Percentiles rank a stretch among this genome's conserved stretches.
These are phyloP conservation scores for Rhynchotus rufescens DNA, from an alignment of 2,797 vertebrate species.

Conservation along the genomic window DNA sequence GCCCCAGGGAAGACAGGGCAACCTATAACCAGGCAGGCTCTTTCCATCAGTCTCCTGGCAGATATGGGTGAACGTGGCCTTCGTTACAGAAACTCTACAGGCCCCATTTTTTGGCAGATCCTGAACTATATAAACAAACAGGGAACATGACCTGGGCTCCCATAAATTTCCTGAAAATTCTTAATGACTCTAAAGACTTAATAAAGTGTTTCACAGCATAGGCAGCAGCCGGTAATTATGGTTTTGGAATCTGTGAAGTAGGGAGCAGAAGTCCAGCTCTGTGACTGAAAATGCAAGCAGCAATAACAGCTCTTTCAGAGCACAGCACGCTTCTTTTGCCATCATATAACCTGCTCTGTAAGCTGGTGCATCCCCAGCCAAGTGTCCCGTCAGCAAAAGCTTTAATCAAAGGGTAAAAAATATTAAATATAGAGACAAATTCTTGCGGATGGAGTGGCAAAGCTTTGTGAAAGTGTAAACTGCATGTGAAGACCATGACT, in stretches of 20 bases:
- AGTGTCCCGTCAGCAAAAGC: background rate
- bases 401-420: conserved; percentile 22
- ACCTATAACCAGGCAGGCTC: background rate
- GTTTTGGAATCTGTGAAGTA: conserved; percentile 58
- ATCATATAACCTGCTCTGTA: background rate
- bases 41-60: background rate
- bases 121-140: conserved; percentile 33
- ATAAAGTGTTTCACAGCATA: conserved; percentile 72
- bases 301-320: conserved; percentile 54
- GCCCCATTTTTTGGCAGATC: conserved; percentile 27
- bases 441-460: background rate
- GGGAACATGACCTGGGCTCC: conserved; percentile 37
- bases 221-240: conserved; percentile 72
- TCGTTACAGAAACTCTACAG: background rate
- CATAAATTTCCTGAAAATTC: conserved; percentile 73
- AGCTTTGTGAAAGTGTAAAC: conserved; percentile 12
- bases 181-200: conserved; percentile 68
- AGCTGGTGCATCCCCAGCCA: conserved; percentile 10
- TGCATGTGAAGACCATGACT: background rate
- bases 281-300: conserved; percentile 34
- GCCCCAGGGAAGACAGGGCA: background rate
- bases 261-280: conserved; percentile 32
- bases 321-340: background rate
- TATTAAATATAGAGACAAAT: conserved; percentile 18
- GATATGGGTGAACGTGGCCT: background rate